Conservation (phyloP, 2,113 vertebrate genomes). For the Thermophis baileyi region DNA sequence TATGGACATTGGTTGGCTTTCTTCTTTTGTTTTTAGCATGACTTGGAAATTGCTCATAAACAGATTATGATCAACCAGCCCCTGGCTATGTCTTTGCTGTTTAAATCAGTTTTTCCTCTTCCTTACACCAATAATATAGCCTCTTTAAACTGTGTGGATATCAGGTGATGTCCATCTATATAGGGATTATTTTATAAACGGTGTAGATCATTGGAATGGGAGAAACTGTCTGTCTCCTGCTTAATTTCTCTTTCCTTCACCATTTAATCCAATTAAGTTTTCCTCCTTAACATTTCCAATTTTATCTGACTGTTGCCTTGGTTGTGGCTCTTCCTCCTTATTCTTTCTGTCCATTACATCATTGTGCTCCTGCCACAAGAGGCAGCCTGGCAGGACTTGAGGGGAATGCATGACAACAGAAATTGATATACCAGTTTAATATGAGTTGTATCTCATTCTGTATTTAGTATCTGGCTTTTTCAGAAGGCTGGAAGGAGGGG, state of each 20-base stretch:
- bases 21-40: background rate
- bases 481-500: background rate
- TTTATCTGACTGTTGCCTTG: background rate
- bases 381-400: background rate
- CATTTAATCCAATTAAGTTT: background rate
- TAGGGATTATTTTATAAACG: background rate
- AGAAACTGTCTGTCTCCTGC: background rate
- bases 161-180: background rate
- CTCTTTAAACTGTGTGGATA: background rate
- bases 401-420: background rate
- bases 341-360: background rate
- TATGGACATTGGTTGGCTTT: background rate
- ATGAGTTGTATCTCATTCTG: background rate
- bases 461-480: background rate
- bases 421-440: background rate
- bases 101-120: background rate
- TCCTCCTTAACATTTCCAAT: background rate
- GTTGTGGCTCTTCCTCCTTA: background rate
- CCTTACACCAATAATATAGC: background rate
- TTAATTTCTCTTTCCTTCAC: background rate
- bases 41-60: background rate
- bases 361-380: background rate
- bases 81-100: background rate
- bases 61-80: background rate
- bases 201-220: background rate